phyloP scores from a whole-genome alignment of 2,113 vertebrate species.

The Stigmatopora argus region DNA sequence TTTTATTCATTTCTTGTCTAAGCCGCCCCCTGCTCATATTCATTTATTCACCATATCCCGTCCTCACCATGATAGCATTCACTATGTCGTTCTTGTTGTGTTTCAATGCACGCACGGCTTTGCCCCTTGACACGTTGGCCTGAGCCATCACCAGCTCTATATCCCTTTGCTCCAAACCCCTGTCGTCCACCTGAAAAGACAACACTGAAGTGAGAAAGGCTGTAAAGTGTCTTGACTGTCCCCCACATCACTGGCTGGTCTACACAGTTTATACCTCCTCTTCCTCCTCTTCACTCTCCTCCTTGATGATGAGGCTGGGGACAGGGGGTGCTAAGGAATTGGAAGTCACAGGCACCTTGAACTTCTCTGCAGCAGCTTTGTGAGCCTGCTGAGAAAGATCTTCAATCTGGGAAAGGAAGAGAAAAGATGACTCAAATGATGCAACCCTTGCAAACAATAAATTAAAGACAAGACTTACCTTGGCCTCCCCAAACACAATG shows the following conservation, averaged over 20 bases:
- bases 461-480: conserved; percentile 64
- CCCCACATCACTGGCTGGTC: background rate
- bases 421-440: background rate
- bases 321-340: conserved; percentile 76
- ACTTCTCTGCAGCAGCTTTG: conserved; percentile 93
- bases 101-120: conserved; percentile 85
- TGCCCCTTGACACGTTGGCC: conserved; percentile 89
- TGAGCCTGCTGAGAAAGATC: conserved; percentile 96
- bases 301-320: conserved; percentile 80
- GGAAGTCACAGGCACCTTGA: conserved; percentile 90
- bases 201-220: background rate
- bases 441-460: background rate
- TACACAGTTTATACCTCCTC: conserved; percentile 59
- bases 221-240: background rate
- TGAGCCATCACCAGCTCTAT: conserved; percentile 97
- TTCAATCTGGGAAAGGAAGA: conserved; percentile 77
- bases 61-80: conserved; percentile 96
- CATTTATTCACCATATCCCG: conserved; percentile 41
- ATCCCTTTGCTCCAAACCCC: conserved; percentile 86
- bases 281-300: conserved; percentile 87
- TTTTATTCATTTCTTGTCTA: conserved; percentile 20
- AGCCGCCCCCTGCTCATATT: conserved; percentile 25
- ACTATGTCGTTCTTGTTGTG: conserved; percentile 98
- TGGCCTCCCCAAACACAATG: conserved; percentile 94
- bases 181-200: conserved; percentile 79